phyloP scores from a whole-genome alignment of 2,113 vertebrate species.

The Stictonetta naevosa region DNA sequence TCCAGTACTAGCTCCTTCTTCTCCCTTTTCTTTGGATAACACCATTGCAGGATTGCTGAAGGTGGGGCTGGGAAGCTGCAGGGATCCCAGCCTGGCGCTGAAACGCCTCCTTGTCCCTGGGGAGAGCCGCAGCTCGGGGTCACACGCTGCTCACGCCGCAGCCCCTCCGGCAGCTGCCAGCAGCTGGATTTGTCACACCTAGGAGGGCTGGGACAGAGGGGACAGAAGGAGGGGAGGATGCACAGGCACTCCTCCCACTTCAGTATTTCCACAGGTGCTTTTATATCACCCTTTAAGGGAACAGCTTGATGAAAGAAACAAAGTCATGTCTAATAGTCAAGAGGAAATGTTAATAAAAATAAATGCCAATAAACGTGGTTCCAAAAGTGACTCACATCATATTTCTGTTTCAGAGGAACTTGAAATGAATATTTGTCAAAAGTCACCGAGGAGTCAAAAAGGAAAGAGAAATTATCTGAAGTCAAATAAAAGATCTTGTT shows the following conservation, averaged over 20 bases:
- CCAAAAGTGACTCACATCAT: neutral
- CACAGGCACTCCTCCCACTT: neutral
- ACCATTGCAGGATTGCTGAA: neutral
- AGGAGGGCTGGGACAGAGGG: neutral
- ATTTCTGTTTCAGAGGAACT: neutral
- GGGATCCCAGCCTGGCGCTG: neutral
- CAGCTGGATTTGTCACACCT: neutral
- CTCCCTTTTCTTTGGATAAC: neutral
- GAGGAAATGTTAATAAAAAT: neutral
- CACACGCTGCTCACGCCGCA: rapidly evolving
- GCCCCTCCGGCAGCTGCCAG: neutral
- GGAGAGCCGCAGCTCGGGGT: neutral
- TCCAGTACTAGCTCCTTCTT: neutral
- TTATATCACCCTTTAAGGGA: neutral
- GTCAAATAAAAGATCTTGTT: neutral
- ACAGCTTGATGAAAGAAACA: neutral
- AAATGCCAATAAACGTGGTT: neutral
- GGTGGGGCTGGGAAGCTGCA: neutral
- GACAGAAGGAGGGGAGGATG: neutral
- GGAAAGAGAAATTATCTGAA: neutral
- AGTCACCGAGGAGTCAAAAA: neutral
- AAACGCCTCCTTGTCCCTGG: neutral
- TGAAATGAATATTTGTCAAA: neutral
- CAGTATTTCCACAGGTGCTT: neutral
- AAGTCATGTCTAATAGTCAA: neutral